These are phyloP conservation scores for Cygnus buccinator DNA, from an alignment of 2,113 vertebrate species.

Conservation along the genomic window DNA sequence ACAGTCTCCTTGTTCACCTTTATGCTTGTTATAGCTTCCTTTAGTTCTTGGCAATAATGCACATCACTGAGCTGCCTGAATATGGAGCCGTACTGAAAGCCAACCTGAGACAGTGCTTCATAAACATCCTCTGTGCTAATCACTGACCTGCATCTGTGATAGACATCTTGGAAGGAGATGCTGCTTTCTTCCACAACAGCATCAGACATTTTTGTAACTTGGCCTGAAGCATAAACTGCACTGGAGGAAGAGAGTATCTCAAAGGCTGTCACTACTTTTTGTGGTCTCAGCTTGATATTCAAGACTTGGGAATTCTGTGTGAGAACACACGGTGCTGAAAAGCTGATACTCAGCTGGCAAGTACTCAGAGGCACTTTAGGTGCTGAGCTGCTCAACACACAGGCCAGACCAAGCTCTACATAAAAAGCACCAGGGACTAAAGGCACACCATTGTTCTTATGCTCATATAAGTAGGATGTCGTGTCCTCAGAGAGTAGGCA, in stretches of 20 bases:
- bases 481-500: conserved; percentile 74
- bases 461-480: conserved; percentile 79
- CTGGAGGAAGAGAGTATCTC: conserved; percentile 77
- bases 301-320: conserved; percentile 70
- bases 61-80: conserved; percentile 82
- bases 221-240: conserved; percentile 78
- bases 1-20: conserved; percentile 73
- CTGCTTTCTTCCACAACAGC: conserved; percentile 72
- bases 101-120: conserved; percentile 72
- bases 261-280: conserved; percentile 70
- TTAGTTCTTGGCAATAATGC: conserved; percentile 79
- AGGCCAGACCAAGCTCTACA: conserved; percentile 83
- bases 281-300: conserved; percentile 72
- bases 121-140: conserved; percentile 77
- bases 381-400: conserved; percentile 71
- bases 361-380: conserved; percentile 75
- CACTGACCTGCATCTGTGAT: conserved; percentile 75
- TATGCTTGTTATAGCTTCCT: conserved; percentile 81
- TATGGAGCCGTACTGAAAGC: conserved; percentile 83
- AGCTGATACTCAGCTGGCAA: conserved; percentile 77
- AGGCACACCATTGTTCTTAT: conserved; percentile 79
- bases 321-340: conserved; percentile 78
- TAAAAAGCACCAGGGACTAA: conserved; percentile 84
- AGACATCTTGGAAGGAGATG: conserved; percentile 74
- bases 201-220: conserved; percentile 47